Base-by-base conservation (phyloP, 2,888 invertebrate genomes). In the Heteromyza rotundicornis region DNA sequence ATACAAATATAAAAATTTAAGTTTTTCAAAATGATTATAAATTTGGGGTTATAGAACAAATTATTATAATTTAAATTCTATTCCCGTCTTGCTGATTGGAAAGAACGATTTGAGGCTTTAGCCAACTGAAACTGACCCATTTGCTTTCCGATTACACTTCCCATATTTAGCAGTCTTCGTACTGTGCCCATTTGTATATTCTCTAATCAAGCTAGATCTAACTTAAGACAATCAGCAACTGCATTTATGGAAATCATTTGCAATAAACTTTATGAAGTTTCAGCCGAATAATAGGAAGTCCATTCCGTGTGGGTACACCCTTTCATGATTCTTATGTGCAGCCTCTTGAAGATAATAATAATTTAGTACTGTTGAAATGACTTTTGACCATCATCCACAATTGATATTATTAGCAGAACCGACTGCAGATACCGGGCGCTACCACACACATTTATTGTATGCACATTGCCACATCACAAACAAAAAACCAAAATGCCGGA, bases 261-360 rank as follows among this genome's bases (percentile, higher is more conserved):
- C 63, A 64, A 62, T 60, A 68, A 69, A 69, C 66, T 68, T 69
- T 67, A 64, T 36, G 60, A n/a, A n/a, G n/a, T n/a, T n/a, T n/a
- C n/a, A n/a, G n/a, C n/a, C n/a, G n/a, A n/a, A n/a, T n/a, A n/a
- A n/a, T n/a, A n/a, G n/a, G 57, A 55, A 60, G 62, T 47, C 2
- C 47, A 20, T 47, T 47, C 47, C 47, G 20, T 47, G 17, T 47
- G 47, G 20, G 7, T 47, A 47, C 47, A 3, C 3, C 40, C 47
- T 3, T 19, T 2, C 20, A 60, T 65, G 64, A 62, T 64, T 65
- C 68, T 63, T 76, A 76, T 79, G 80, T 77, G 76, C 77, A 81
- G 80, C 81, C 82, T 82, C 82, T 81, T 75, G 84, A 79, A 83
- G 76, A 87, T 84, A 72, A 88, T 85, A 82, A 82, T 83, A 83